These are phyloP conservation scores for Onychomys torridus DNA, from an alignment of 2,797 vertebrate species.

Conservation along the genomic window DNA sequence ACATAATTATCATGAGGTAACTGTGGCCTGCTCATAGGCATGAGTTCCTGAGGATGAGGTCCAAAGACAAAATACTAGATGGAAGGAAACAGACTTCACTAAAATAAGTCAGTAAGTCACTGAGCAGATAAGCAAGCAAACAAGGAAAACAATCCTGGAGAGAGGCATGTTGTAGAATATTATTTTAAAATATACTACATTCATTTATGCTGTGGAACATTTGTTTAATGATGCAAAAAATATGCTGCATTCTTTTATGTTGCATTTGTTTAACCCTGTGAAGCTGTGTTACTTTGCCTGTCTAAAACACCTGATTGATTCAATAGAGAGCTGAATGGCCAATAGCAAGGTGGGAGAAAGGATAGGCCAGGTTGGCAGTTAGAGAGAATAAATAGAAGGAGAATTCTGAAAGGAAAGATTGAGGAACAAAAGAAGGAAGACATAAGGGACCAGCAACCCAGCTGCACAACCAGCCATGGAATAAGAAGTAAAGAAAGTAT, in stretches of 20 bases:
- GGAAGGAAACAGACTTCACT: background rate
- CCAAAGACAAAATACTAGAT: background rate
- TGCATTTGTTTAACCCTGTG: background rate
- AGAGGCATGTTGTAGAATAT: background rate
- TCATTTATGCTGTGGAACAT: background rate
- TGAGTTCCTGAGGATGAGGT: background rate
- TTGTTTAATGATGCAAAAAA: too few species aligned
- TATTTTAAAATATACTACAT: background rate
- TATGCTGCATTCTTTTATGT: background rate
- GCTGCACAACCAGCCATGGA: background rate
- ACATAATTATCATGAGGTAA: background rate
- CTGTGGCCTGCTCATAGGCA: background rate
- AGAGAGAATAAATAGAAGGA: background rate
- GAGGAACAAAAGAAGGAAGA: too few species aligned
- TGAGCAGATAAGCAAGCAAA: background rate
- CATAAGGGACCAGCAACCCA: background rate
- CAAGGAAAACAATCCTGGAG: background rate
- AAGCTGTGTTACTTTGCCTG: background rate
- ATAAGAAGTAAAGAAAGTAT: background rate
- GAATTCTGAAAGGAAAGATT: too few species aligned
- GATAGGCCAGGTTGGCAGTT: background rate
- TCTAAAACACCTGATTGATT: background rate
- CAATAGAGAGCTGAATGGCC: background rate
- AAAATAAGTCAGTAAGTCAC: background rate
- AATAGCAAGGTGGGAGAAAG: background rate